Base-by-base conservation (phyloP, 2,113 vertebrate genomes). In the Aptenodytes patagonicus region DNA sequence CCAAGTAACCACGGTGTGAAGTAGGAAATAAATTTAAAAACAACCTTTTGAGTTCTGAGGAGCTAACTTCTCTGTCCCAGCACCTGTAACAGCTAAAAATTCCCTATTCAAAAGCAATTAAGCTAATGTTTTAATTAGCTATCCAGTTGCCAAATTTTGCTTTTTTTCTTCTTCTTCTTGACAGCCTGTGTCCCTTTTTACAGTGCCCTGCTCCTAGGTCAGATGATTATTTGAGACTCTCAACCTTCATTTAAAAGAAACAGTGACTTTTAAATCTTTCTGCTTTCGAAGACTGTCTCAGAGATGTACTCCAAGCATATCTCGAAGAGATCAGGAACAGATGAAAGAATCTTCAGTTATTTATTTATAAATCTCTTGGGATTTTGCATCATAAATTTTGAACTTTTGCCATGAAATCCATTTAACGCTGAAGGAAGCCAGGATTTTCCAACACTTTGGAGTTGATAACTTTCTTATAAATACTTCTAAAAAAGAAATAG, bases 1-100 rank as follows among this genome's bases (percentile, higher is more conserved):
- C 24, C 11, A 32, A 89, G 11, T 19, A 84, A 71, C 9, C 20
- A n/a, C 0, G 0, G 5, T 42, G 13, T 57, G 47, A 91, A 83
- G 32, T 5, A 36, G 11, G 31, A 81, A 91, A 68, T 24, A 57
- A 62, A 38, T 34, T n/a, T 10, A 61, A 68, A 68, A 38, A 9
- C 29, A 69, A 38, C 4, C 13, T 81, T 65, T 52, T 62, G 28
- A 84, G 18, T 75, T 78, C 28, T 91, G 28, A 87, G 29, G 15
- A 84, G 11, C 1, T 89, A 11, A 42, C 6, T 70, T 44, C 68
- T 72, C 17, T 55, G 11, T 89, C 38, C 52, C n/a, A 73, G 6
- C 8, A 78, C 13, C 4, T 22, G 4, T 32, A 68, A 58, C 19
- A 82, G 14, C 25, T 65, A 76, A 92, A 81, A 49, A 3, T 47